These are phyloP conservation scores for Andrena dorsata DNA, from an alignment of 2,888 invertebrate genomes.

Conservation along the genomic window DNA sequence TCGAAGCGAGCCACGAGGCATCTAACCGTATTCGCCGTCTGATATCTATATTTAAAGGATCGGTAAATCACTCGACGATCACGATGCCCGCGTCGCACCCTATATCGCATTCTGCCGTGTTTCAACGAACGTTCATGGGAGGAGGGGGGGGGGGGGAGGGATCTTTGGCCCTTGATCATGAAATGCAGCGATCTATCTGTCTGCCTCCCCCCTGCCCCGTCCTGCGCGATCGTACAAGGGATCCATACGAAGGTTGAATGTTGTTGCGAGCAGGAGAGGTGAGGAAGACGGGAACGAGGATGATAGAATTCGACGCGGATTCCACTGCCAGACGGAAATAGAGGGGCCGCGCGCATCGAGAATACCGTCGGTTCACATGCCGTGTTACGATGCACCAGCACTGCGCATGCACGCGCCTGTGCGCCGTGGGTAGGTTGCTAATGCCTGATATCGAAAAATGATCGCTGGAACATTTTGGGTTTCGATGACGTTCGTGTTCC, in stretches of 20 bases:
- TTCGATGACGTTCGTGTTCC: neutral
- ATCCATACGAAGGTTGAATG: conserved; percentile 55
- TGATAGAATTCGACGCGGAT: conserved; percentile 83
- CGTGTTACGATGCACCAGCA: conserved; percentile 48
- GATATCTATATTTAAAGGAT: conserved; percentile 44
- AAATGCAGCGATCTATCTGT: conserved; percentile 60
- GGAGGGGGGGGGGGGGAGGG: neutral
- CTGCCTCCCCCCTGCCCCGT: conserved; percentile 32
- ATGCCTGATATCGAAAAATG: conserved; percentile 1
- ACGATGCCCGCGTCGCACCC: conserved; percentile 49
- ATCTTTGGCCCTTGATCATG: conserved; percentile 64
- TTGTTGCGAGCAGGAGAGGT: conserved; percentile 27
- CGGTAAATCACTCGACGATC: conserved; percentile 52
- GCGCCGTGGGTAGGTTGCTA: neutral
- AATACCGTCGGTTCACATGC: conserved; percentile 78
- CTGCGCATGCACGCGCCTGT: conserved; percentile 11
- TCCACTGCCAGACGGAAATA: conserved; percentile 82
- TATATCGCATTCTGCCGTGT: conserved; percentile 44
- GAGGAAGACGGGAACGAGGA: conserved; percentile 72
- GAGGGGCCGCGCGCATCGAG: conserved; percentile 79
- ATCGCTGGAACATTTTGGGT: neutral
- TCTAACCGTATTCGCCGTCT: conserved; percentile 32
- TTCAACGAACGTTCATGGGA: conserved; percentile 37
- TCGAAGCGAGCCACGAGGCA: neutral
- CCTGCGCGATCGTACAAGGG: conserved; percentile 43